Base-by-base conservation (phyloP, 2,888 invertebrate species). In the Lapara coniferarum region DNA sequence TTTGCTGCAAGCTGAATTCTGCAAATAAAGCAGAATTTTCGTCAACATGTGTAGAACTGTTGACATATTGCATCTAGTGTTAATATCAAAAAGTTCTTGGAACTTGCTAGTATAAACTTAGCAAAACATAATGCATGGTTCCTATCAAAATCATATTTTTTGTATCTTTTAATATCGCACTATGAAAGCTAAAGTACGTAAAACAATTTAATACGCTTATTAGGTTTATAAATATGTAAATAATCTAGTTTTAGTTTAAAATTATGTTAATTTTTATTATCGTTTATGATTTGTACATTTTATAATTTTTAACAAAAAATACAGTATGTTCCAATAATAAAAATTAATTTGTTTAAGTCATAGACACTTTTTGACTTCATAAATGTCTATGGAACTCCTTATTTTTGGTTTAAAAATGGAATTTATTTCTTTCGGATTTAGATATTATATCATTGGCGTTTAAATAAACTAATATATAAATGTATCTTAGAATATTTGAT, bases 401-500 rank as follows among this genome's bases (percentile, higher is more conserved):
- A 63, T 19, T 63, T 63, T 63, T 16, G 46, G 3, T 63, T 7
- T 49, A 59, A 44, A 63, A 63, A 63, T 63, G 63, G 49, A 63
- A 49, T 63, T 63, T 19, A 46, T 46, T 63, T 49, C 49, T 16
- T 63, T 63, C 46, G 46, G 19, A 55, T 16, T 63, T 49, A 63
- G 46, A 63, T 49, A 19, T 59, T 63, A 63, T 63, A 63, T 63
- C 10, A n/a, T 49, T 46, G 49, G 63, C 63, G 49, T 63, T 63
- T 63, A 49, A 63, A 49, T 63, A 63, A 49, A 63, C 16, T 63
- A 63, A 63, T 63, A 63, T 59, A 59, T 55, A n/a, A 55, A 55
- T 59, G 16, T 63, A 63, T 63, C 12, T 46, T 63, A 63, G 63
- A 46, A 19, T 63, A 63, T 78, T 80, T 79, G 78, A 81, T 77